Evolutionary conservation across 2,888 invertebrate genomes (phyloP).

Genomic region (Euspilapteryx auroguttella): DNA sequence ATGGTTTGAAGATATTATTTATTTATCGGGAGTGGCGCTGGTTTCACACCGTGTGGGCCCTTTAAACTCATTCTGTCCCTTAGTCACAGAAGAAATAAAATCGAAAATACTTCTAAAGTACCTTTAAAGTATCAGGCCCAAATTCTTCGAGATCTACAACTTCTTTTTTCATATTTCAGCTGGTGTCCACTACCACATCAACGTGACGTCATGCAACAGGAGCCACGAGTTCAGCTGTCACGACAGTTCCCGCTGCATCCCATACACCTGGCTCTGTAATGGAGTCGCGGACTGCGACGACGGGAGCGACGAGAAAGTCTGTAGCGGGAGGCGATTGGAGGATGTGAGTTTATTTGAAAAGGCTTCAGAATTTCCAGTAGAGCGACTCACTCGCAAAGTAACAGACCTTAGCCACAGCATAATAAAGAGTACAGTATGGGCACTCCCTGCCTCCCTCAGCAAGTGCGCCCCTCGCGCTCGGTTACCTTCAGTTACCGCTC

Average conservation of each 20-base stretch:
- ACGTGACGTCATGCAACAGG: constrained; percentile 20
- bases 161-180: constrained; percentile 12
- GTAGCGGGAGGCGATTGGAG: constrained; percentile 14
- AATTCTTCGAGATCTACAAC: not conserved
- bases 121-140: not conserved
- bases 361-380: not conserved
- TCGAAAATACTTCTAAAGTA: too few species aligned
- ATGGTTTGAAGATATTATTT: too few species aligned
- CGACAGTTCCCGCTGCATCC: constrained; percentile 67
- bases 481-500: too few species aligned
- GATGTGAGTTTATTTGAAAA: not conserved
- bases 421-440: too few species aligned
- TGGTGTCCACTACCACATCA: constrained; percentile 15
- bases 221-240: constrained; percentile 62
- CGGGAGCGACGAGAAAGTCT: constrained; percentile 63
- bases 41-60: too few species aligned
- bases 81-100: too few species aligned
- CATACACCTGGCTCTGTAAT: constrained; percentile 72
- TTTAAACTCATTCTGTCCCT: too few species aligned
- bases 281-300: constrained; percentile 67
- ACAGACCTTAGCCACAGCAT: too few species aligned
- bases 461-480: too few species aligned
- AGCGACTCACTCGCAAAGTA: not conserved
- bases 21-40: too few species aligned
- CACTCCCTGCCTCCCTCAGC: too few species aligned